phyloP scores from a whole-genome alignment of 30 jellyfish, hydroid and myxozoan species.

The Clytia hemisphaerica region DNA sequence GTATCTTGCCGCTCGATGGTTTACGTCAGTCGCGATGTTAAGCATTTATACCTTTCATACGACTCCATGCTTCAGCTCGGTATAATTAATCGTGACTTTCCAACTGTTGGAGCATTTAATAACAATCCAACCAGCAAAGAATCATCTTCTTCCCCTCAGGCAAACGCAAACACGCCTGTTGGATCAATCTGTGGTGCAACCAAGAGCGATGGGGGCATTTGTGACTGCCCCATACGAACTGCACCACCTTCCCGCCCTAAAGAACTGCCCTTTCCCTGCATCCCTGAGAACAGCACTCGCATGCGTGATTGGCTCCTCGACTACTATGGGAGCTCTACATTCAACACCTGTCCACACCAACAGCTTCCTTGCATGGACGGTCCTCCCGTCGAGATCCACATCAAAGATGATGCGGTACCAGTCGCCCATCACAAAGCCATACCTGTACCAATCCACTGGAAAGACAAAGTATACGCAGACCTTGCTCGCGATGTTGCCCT shows the following conservation, averaged over 20 bases:
- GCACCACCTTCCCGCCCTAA: slow-evolving; percentile 4
- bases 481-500: slow-evolving; percentile 10
- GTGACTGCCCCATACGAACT: slow-evolving; percentile 6
- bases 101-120: background rate
- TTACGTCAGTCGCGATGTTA: too few relatives aligned
- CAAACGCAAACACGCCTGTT: too few relatives aligned
- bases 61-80: background rate
- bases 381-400: background rate
- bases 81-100: background rate
- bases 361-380: slow-evolving; percentile 8
- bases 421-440: background rate
- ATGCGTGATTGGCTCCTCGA: slow-evolving; percentile 8
- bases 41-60: background rate
- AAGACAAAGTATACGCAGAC: background rate
- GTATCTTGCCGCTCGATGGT: background rate
- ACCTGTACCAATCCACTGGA: slow-evolving; percentile 16
- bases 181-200: background rate
- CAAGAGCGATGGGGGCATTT: background rate
- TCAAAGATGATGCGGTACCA: background rate
- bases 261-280: background rate
- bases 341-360: slow-evolving; percentile 26
- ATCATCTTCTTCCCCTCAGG: background rate
- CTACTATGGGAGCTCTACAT: background rate
- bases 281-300: background rate
- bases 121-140: background rate